Evolutionary conservation across 2,888 invertebrate species (phyloP).

Genomic region (Siphlonurus alternatus): DNA sequence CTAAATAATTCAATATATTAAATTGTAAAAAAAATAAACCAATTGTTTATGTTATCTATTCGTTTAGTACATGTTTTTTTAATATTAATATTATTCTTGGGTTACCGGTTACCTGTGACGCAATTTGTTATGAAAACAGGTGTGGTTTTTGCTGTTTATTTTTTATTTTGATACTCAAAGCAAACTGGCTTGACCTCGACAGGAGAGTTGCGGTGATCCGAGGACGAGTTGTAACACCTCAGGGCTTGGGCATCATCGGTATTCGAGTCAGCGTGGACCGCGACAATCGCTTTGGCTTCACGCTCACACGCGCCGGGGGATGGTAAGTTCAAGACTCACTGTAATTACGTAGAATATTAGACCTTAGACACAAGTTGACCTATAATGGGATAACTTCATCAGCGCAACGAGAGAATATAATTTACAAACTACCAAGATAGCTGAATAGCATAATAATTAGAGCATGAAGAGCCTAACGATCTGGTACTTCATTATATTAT

Average conservation of each 20-base stretch:
- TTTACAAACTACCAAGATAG: no score
- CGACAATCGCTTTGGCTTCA: constrained; percentile 90
- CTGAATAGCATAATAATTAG: no score
- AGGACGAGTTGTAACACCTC: constrained; percentile 87
- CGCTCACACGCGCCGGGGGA: constrained; percentile 81
- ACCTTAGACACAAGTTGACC: neutral
- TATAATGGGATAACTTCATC: no score
- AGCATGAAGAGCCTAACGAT: no score
- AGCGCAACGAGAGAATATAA: no score
- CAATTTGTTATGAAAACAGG: neutral
- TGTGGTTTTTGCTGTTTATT: neutral
- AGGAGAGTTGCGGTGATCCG: constrained; percentile 98
- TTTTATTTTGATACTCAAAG: neutral
- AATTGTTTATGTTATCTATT: neutral
- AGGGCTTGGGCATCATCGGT: constrained; percentile 91
- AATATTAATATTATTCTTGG: neutral
- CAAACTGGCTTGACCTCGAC: constrained; percentile 23
- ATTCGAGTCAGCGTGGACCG: constrained; percentile 91
- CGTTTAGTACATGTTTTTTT: neutral
- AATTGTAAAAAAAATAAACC: neutral
- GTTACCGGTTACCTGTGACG: neutral
- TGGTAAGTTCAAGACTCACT: constrained; percentile 49
- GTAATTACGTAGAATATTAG: neutral
- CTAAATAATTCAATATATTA: no score
- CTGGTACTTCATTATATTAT: no score